These are phyloP conservation scores for Centropus unirufus DNA, from an alignment of 2,113 vertebrate species.

Conservation along the genomic window DNA sequence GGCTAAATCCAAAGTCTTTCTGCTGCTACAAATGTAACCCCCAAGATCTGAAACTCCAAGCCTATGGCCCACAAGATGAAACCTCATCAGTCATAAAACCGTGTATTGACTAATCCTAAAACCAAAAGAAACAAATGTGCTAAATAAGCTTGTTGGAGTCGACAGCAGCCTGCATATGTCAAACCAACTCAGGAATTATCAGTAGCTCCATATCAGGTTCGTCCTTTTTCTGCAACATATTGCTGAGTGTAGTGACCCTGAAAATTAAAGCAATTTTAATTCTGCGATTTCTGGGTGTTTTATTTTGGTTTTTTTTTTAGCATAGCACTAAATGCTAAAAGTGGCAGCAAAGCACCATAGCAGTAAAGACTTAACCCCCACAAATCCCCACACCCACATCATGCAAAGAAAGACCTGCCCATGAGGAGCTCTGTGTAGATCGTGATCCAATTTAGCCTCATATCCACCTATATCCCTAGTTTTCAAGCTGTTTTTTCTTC, in stretches of 20 bases:
- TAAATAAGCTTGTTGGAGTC: constrained; percentile 42
- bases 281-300: not conserved
- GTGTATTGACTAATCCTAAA: constrained; percentile 12
- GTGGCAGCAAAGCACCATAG: not conserved
- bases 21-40: not conserved
- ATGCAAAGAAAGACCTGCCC: not conserved
- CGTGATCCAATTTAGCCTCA: not conserved
- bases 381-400: not conserved
- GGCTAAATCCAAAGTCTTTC: not conserved
- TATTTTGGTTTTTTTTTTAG: not conserved
- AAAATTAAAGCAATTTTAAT: constrained; percentile 47
- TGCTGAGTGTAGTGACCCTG: not conserved
- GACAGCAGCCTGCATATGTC: constrained; percentile 14
- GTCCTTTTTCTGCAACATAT: constrained; percentile 20
- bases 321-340: not conserved
- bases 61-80: not conserved
- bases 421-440: not conserved
- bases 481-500: not conserved
- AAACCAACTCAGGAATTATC: constrained; percentile 25
- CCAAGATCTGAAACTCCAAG: not conserved
- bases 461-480: not conserved
- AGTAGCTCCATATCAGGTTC: constrained; percentile 24
- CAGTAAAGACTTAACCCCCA: not conserved
- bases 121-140: constrained; percentile 40
- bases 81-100: not conserved